Evolutionary conservation across 2,797 vertebrate genomes (phyloP).

Genomic region (Clamator glandarius): DNA sequence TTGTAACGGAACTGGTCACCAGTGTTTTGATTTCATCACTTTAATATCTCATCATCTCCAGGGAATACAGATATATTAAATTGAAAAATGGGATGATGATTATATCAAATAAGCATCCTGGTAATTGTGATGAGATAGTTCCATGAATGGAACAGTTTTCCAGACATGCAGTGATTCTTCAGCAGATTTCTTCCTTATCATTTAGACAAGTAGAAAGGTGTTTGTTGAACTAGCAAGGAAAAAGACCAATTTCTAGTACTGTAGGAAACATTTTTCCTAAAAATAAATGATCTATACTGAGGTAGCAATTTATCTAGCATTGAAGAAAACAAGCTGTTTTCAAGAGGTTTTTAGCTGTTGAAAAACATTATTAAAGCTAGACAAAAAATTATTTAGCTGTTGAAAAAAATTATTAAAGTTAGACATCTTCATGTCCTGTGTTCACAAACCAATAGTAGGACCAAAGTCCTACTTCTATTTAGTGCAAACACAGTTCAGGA

Average conservation of each 20-base stretch:
- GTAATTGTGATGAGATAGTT: slow-evolving; percentile 10
- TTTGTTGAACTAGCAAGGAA: slow-evolving; percentile 5
- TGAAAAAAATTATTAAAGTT: background rate
- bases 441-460: background rate
- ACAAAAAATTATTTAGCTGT: too few relatives aligned
- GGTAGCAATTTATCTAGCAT: background rate
- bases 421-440: background rate
- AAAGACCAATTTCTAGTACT: background rate
- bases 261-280: slow-evolving; percentile 12
- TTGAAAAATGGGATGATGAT: background rate
- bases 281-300: slow-evolving; percentile 7
- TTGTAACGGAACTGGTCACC: background rate
- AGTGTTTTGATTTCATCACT: background rate
- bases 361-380: background rate
- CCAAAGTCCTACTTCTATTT: background rate
- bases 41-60: background rate
- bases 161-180: background rate
- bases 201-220: background rate
- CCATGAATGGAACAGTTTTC: background rate
- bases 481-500: background rate
- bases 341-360: background rate
- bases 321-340: background rate
- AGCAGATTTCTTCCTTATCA: background rate
- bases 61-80: slow-evolving; percentile 1
- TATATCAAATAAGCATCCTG: slow-evolving; percentile 28